These are phyloP conservation scores for Torymus tubicola DNA, from an alignment of 2,888 invertebrate genomes.

Conservation along the genomic window DNA sequence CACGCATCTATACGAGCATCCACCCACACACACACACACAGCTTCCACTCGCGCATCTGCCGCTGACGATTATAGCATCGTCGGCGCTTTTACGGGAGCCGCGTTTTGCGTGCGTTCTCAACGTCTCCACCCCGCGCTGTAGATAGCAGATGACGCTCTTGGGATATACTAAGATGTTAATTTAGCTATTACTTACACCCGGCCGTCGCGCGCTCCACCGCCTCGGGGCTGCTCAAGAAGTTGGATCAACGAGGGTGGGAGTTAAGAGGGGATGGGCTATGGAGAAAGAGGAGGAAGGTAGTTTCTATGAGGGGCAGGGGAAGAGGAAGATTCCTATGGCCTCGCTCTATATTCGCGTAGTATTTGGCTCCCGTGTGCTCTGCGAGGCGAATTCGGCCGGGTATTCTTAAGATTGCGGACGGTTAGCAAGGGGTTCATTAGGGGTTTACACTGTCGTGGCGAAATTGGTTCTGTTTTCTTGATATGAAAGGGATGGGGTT, in stretches of 20 bases:
- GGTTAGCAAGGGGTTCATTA: background rate
- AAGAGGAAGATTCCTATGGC: too few relatives aligned
- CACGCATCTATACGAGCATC: too few relatives aligned
- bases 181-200: slow-evolving; percentile 74
- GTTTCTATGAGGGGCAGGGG: background rate
- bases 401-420: slow-evolving; percentile 1
- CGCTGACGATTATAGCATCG: slow-evolving; percentile 60
- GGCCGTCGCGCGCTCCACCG: slow-evolving; percentile 57
- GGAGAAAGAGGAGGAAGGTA: background rate
- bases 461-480: too few relatives aligned
- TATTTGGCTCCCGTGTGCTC: too few relatives aligned
- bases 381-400: too few relatives aligned
- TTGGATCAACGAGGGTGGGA: slow-evolving; percentile 56
- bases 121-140: slow-evolving; percentile 59
- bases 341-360: too few relatives aligned
- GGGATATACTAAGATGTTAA: slow-evolving; percentile 74
- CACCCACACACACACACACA: too few relatives aligned
- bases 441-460: background rate
- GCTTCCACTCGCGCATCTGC: slow-evolving; percentile 51
- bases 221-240: slow-evolving; percentile 63
- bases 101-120: slow-evolving; percentile 58
- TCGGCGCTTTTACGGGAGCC: slow-evolving; percentile 48
- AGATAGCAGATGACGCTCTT: slow-evolving; percentile 73
- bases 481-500: too few relatives aligned
- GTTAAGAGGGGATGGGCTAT: too few relatives aligned